A percentile compares a stretch with the other conserved stretches of the same genome.
Evolutionary conservation across 2,113 vertebrate species (phyloP).

Genomic region (Trogon melanurus): DNA sequence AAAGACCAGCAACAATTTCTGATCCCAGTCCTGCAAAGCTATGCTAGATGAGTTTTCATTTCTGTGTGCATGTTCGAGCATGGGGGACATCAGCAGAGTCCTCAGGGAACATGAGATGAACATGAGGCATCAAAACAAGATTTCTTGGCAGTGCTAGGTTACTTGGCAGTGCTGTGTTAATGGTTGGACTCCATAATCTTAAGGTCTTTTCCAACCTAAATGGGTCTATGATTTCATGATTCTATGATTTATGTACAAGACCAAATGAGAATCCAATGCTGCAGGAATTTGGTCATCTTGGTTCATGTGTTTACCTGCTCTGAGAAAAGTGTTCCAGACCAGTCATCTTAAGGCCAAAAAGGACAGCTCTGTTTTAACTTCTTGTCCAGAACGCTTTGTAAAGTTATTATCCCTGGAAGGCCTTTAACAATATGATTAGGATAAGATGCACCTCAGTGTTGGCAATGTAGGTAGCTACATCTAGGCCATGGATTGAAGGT

Average conservation of each 20-base stretch:
- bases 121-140: background rate
- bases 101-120: background rate
- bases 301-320: background rate
- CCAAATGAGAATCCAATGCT: background rate
- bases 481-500: background rate
- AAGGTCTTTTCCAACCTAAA: no score
- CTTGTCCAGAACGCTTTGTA: background rate
- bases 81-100: background rate
- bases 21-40: background rate
- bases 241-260: background rate
- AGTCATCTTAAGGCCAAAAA: background rate
- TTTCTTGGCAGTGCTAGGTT: no score
- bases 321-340: background rate
- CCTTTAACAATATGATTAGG: background rate
- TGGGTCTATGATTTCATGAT: no score
- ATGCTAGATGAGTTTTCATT: background rate
- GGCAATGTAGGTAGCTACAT: background rate
- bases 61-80: background rate
- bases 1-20: background rate
- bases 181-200: no score
- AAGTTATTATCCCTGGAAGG: background rate
- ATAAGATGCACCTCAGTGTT: background rate
- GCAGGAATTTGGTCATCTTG: background rate
- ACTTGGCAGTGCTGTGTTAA: no score
- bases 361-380: background rate